Base-by-base conservation (phyloP, 2,888 invertebrate species). In the Tortricodes alternella region DNA sequence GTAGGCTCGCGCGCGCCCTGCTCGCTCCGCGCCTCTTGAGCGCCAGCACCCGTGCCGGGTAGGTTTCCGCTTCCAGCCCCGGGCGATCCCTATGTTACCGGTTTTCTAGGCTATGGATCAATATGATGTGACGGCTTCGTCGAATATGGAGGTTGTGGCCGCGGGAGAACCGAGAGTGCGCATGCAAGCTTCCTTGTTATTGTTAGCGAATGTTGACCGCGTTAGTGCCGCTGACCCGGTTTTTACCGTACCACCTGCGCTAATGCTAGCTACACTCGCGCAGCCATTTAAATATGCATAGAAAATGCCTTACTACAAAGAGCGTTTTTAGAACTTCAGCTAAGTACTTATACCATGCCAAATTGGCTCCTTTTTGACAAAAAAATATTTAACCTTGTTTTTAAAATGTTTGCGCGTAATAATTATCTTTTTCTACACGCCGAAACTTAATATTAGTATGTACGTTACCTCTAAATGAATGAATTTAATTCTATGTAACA, bases 151-250 rank as follows among this genome's bases (percentile, higher is more conserved):
- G n/a, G n/a, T n/a, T n/a, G 43, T 19, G 29, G 46, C 57, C 43
- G 29, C 50, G 56, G 34, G 41, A 21, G 53, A 41, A 46, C 35
- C 55, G 23, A 46, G 56, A 24, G 53, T 55, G 41, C 55, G 53
- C 37, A 53, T 58, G 61, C 56, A 43, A 21, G 61, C 63, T 66
- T 66, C 69, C 70, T 65, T 63, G 70, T 80, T 80, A 79, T 78
- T 80, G 79, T 80, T 75, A 71, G 67, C 71, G 80, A 74, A 72
- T 76, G 80, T 76, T 80, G 80, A 80, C 82, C 81, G 77, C 70
- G 64, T 49, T 57, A 49, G 59, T 55, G 59, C 59, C 59, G 59
- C 59, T 56, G 59, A 59, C 59, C 59, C 51, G 51, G 32, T 59
- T 59, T 49, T 51, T 39, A 46, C 46, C 35, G 27, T 18, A 32